Base-by-base conservation (phyloP, 2,113 vertebrate genomes). In the Odontophorus gujanensis region DNA sequence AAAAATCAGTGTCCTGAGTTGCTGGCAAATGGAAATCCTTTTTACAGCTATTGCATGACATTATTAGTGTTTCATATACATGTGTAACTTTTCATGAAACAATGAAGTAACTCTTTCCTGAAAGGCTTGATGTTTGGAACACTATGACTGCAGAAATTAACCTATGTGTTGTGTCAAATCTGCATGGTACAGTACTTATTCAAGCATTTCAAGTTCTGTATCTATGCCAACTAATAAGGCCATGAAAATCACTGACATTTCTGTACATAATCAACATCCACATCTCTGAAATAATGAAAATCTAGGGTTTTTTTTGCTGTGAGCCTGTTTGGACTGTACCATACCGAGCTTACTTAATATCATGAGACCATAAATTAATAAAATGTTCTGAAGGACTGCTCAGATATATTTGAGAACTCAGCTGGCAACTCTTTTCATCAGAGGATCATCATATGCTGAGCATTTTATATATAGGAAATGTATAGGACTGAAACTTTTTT, bases 121-220 rank as follows among this genome's bases (percentile, higher is more conserved):
- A 71, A 91, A 87, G 40, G 47, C 25, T 83, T 51, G 17, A 36
- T 68, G 61, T 74, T 53, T 75, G 57, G 71, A 97, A 75, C 82
- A 85, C 67, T 91, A 78, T n/a, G 36, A 43, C n/a, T 48, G 48
- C 57, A 86, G 79, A 90, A 88, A 81, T 62, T 32, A 92, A 90
- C 11, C 36, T 42, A 16, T 57, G 43, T 25, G 40, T 66, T 40
- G 57, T 78, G 72, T 95, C 25, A 74, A 50, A 80, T 74, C n/a
- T 74, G 42, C 81, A 42, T 57, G 42, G 12, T 0, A 0, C 83
- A 68, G 47, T 93, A 61, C 71, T 78, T 76, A 20, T 25, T 73
- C 1, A 80, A 82, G 28, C 69, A 87, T 81, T 87, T 85, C 6
- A 90, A 81, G 38, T 73, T 93, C n/a, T 86, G 0, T 79, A 83